phyloP scores from a whole-genome alignment of 2,797 vertebrate species.

The Semotilus atromaculatus region DNA sequence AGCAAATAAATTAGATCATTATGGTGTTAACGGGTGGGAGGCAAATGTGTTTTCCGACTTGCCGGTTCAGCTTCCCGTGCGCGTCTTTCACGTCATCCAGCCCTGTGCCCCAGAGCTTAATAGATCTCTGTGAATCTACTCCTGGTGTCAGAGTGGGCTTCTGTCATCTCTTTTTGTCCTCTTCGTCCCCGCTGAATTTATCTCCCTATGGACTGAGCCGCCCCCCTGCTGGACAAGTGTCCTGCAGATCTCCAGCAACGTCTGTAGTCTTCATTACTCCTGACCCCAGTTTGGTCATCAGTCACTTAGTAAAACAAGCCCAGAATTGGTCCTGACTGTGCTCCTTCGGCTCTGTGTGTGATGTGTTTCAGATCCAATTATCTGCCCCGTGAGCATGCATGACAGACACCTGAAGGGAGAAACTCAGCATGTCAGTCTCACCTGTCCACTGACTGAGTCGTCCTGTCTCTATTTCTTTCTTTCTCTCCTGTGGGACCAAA shows the following conservation, averaged over 20 bases:
- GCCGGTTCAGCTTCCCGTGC: conserved; percentile 43
- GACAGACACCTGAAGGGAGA: conserved; percentile 67
- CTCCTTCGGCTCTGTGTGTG: conserved; percentile 54
- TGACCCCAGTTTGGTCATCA: conserved; percentile 70
- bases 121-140: conserved; percentile 59
- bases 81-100: conserved; percentile 43
- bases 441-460: conserved; percentile 60
- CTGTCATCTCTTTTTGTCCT: conserved; percentile 57
- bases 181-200: conserved; percentile 35
- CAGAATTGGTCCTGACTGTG: conserved; percentile 68
- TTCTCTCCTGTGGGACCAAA: conserved; percentile 29
- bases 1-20: conserved; percentile 48
- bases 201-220: conserved; percentile 42
- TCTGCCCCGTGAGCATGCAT: conserved; percentile 49
- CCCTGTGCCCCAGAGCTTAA: conserved; percentile 41
- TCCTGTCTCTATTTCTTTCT: conserved; percentile 31
- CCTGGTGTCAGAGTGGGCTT: conserved; percentile 46
- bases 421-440: conserved; percentile 65
- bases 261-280: conserved; percentile 73
- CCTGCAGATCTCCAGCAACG: conserved; percentile 54
- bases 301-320: conserved; percentile 72
- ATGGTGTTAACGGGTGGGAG: conserved; percentile 37
- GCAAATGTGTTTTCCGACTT: conserved; percentile 51
- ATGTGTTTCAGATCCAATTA: conserved; percentile 69
- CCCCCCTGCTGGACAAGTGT: conserved; percentile 39